Conservation (phyloP, 2,113 vertebrate species). For the Lasiurus cinereus region DNA sequence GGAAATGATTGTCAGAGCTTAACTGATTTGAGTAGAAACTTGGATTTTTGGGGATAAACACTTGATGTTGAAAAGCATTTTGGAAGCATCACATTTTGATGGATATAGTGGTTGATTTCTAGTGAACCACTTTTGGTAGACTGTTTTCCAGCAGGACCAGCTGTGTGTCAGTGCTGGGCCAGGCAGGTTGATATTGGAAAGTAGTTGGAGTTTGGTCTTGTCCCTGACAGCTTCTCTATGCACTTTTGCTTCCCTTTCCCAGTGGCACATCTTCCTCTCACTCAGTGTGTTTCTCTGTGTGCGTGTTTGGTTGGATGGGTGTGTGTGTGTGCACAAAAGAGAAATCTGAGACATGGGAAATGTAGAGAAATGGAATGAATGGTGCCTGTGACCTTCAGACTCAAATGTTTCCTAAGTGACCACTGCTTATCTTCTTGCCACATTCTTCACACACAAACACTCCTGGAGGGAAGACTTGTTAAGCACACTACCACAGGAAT, state of each 20-base stretch:
- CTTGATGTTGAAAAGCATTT: neutral
- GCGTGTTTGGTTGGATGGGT: too few species aligned
- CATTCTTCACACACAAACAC: slow-evolving; percentile 35
- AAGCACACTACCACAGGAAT: slow-evolving; percentile 44
- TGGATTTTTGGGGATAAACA: slow-evolving; percentile 30
- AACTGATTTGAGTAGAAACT: neutral
- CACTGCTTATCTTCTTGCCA: slow-evolving; percentile 59
- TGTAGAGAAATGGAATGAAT: neutral
- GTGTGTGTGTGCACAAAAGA: neutral
- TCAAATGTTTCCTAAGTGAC: slow-evolving; percentile 61
- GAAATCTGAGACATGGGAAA: neutral
- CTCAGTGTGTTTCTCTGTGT: neutral
- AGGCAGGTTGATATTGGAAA: neutral
- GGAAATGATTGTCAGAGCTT: neutral
- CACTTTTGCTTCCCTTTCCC: neutral
- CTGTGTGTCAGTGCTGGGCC: neutral
- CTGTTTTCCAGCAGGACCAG: neutral
- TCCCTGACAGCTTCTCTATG: neutral
- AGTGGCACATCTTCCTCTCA: neutral
- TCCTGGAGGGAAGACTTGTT: neutral
- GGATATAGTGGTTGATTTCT: neutral
- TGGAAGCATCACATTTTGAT: neutral
- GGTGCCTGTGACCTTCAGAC: neutral
- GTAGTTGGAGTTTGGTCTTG: neutral
- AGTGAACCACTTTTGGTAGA: neutral